Evolutionary conservation across 2,888 invertebrate species (phyloP), one percentile per base, ranked within the genome.

Genomic region (Mylabris sibirica): DNA sequence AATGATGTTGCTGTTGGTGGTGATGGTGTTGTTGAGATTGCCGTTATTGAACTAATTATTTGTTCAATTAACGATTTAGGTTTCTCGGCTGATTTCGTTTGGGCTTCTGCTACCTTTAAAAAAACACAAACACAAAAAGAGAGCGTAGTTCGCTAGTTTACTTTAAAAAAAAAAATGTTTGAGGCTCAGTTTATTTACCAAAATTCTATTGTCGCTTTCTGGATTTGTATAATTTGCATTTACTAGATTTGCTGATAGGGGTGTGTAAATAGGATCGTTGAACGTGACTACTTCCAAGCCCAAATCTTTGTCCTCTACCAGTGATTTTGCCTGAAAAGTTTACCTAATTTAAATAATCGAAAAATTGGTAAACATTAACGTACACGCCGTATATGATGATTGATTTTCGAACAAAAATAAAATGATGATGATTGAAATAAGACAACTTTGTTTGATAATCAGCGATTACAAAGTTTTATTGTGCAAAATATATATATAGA

Each of bases 31-130:
- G 84, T 83, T 59, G 83, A 81, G 71, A 82, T 84, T 64, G 84
- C 80, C 17, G 84, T 82, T 69, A 85, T 84, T 66, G 84, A 84
- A 74, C 84, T 84, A 70, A 85, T 85, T 53, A 85, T 84, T 78
- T 83, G 78, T 75, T 85, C 85, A 57, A 85, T 83, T 68, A 85
- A 83, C 20, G 84, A 84, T 20, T 82, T 77, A 49, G 82, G 76
- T 77, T 82, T 83, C 75, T 82, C 81, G 14, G 82, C 81, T 60
- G 81, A 79, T 66, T 73, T 75, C 63, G 64, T 65, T 68, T 70
- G 67, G 71, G 76, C 74, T 44, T 76, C 78, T 65, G 74, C 78
- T 63, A 79, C 79, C 80, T 80, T 80, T 35, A 69, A 74, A 69
- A 74, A 68, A 72, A 22, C 63, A 65, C 63, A 65, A 59, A 66